Percentiles rank a stretch among this genome's conserved stretches.
Conservation (phyloP, 2,797 vertebrate genomes). For the Mormyrus proboscirostris region DNA sequence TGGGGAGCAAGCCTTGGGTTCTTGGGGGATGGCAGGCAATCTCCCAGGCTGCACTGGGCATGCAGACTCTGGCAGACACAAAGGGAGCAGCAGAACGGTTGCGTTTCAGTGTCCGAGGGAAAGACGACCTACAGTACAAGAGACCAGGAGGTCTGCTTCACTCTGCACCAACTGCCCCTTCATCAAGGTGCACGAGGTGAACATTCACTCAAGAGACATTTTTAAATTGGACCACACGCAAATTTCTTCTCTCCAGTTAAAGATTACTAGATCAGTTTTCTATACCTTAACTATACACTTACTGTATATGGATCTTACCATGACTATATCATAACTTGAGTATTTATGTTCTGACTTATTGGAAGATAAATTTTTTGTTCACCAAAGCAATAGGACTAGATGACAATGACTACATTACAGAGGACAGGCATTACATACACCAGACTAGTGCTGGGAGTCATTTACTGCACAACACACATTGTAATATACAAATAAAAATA, state of each 20-base stretch:
- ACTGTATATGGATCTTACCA: not conserved
- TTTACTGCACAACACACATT: not conserved
- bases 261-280: not conserved
- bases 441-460: not conserved
- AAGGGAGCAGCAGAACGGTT: conserved; percentile 10
- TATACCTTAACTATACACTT: not conserved
- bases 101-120: not conserved
- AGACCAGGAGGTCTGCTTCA: not conserved
- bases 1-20: conserved; percentile 67
- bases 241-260: not conserved
- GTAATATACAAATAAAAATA: not conserved
- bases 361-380: not conserved
- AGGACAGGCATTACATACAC: not conserved
- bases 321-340: not conserved
- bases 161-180: not conserved
- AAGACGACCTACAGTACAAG: not conserved
- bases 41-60: conserved; percentile 55
- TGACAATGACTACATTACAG: not conserved
- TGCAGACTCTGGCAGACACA: conserved; percentile 30
- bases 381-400: not conserved
- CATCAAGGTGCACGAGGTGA: not conserved
- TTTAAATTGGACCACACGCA: not conserved
- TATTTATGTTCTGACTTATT: not conserved
- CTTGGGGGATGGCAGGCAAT: conserved; percentile 63
- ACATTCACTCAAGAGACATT: not conserved